Base-by-base conservation (phyloP, 2,888 invertebrate species). In the Melitaea athalia region DNA sequence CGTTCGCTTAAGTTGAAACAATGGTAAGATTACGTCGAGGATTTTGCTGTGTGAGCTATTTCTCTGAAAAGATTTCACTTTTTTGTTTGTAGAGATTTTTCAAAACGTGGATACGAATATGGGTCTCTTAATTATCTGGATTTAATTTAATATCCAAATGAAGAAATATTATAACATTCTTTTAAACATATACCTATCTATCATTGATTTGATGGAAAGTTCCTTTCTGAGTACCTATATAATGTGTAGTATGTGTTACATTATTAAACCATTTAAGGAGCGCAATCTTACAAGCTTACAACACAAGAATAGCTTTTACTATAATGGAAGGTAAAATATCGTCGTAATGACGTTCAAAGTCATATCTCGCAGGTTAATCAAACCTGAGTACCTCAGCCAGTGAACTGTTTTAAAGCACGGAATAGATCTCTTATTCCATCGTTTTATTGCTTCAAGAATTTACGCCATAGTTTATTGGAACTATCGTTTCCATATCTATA, bases 251-350 rank as follows among this genome's bases (percentile, higher is more conserved):
- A 53, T 10, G 31, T 14, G 14, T 33, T 42, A 10, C 14, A 42
- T 15, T 42, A 57, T 42, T 42, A 42, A 42, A 57, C 38, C n/a
- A 15, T 57, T 38, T 38, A 38, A 38, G 11, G n/a, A n/a, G 14
- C 12, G 14, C 5, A 57, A 59, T 62, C 24, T 53, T 47, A 62
- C 63, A 59, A 69, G 60, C 63, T 47, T 63, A 47, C 33, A 45
- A 50, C 42, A 24, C 24, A 24, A 24, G 24, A 24, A 24, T 24
- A 59, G 63, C 59, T 69, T 60, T 59, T 43, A 69, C 52, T 53
- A 45, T 59, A 66, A 69, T 49, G 63, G 66, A 66, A 15, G 43
- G 53, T 66, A 43, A 63, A 69, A 60, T 66, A 69, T 69, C 61
- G 38, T 50, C 57, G 33, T 69, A 69, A 65, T 69, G 45, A 65